These are phyloP conservation scores for Streptopelia turtur DNA, from an alignment of 2,797 vertebrate species.

Conservation along the genomic window DNA sequence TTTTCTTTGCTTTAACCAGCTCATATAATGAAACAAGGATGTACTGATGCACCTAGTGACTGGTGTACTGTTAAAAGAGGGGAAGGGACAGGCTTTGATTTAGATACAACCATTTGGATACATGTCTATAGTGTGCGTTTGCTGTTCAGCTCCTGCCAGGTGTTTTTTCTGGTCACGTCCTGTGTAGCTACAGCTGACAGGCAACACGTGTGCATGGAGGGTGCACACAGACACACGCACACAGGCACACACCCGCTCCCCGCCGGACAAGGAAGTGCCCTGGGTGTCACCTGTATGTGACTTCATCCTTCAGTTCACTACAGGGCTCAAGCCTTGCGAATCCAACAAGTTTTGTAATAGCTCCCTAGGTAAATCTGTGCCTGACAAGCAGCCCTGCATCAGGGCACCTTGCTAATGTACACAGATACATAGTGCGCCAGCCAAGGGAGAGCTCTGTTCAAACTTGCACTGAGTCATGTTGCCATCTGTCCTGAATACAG, in stretches of 20 bases:
- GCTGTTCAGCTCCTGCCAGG: neutral
- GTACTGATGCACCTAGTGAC: neutral
- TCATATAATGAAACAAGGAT: neutral
- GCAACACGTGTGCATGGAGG: neutral
- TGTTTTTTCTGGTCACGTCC: neutral
- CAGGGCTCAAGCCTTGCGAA: neutral
- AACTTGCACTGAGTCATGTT: rapidly evolving
- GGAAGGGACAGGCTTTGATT: neutral
- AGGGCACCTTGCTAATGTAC: neutral
- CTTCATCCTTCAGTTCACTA: neutral
- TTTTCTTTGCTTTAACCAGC: neutral
- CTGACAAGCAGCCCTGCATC: neutral
- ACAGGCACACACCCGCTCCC: neutral
- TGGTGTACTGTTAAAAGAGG: neutral
- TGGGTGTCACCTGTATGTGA: neutral
- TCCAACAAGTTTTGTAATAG: too few species aligned
- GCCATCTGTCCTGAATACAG: neutral
- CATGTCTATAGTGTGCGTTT: rapidly evolving
- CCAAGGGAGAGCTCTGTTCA: neutral
- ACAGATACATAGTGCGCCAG: neutral
- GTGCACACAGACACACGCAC: rapidly evolving
- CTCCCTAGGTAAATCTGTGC: neutral
- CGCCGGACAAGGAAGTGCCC: rapidly evolving
- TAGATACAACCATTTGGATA: neutral
- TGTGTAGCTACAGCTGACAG: neutral